Percentiles rank a stretch among this genome's conserved stretches.
Conservation (phyloP, 2,888 invertebrate genomes). For the Drosophila setosimentum region DNA sequence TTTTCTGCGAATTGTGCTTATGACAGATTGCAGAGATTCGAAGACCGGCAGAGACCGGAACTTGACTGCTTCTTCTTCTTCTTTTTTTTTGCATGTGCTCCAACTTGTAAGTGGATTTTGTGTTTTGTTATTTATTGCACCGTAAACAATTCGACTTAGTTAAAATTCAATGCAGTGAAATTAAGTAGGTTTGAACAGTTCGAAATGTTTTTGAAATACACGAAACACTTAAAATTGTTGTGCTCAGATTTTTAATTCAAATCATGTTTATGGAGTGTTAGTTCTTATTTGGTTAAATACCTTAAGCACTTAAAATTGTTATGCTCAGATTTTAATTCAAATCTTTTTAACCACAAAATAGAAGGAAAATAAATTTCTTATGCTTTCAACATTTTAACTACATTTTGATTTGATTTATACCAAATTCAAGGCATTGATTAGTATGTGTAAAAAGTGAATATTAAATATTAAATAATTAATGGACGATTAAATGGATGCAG, state of each 20-base stretch:
- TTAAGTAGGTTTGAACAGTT: neutral
- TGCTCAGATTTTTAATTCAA: no score
- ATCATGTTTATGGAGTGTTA: no score
- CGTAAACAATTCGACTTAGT: neutral
- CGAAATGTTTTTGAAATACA: neutral
- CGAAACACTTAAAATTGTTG: no score
- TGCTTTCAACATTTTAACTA: no score
- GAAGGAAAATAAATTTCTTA: no score
- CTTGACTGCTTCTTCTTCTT: neutral
- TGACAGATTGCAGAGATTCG: constrained; percentile 13
- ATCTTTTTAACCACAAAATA: no score
- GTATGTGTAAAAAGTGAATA: no score
- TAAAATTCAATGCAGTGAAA: neutral
- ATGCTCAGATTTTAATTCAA: neutral
- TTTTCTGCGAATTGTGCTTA: constrained; percentile 33
- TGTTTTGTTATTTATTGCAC: neutral
- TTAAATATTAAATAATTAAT: neutral
- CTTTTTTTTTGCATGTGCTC: neutral
- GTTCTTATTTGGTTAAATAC: no score
- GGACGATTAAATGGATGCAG: neutral
- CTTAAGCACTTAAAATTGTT: neutral
- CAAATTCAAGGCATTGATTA: no score
- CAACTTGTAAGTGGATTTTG: constrained; percentile 34
- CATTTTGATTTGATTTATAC: no score
- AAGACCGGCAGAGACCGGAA: neutral